Conservation (phyloP, 2,797 vertebrate genomes). For the Myotis myotis region DNA sequence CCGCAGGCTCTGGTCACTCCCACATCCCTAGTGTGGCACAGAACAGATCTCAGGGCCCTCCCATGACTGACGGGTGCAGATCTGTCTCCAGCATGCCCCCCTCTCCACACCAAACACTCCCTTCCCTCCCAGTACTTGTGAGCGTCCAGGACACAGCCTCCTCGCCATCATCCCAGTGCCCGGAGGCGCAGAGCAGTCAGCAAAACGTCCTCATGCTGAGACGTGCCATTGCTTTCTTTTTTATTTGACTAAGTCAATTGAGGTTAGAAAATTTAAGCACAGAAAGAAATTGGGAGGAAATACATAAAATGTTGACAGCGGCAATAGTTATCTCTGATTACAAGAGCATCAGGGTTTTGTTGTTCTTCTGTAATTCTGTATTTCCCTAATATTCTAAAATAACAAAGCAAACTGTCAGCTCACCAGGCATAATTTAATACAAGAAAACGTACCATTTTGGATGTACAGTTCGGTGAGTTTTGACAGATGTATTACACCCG, state of each 20-base stretch:
- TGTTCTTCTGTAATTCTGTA: background rate
- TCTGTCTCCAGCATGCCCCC: background rate
- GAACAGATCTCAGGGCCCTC: background rate
- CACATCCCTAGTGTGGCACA: background rate
- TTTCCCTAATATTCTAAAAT: slow-evolving; percentile 1
- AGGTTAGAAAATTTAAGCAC: background rate
- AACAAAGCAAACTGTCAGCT: background rate
- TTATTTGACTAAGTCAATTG: background rate
- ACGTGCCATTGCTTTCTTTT: background rate
- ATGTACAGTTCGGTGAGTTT: background rate
- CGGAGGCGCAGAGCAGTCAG: background rate
- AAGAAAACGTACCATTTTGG: background rate
- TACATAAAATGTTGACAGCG: background rate
- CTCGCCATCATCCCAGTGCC: background rate
- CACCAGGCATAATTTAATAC: background rate
- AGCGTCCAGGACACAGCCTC: background rate
- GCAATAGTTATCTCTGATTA: background rate
- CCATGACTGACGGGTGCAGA: background rate
- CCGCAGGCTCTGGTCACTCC: background rate
- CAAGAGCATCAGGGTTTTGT: background rate
- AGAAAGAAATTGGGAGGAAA: background rate
- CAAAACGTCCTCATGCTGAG: background rate
- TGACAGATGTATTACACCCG: background rate
- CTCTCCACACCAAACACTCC: background rate
- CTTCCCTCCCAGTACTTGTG: background rate